Conservation (phyloP, 1,140 invertebrate species). For the Caenorhabditis brenneri region DNA sequence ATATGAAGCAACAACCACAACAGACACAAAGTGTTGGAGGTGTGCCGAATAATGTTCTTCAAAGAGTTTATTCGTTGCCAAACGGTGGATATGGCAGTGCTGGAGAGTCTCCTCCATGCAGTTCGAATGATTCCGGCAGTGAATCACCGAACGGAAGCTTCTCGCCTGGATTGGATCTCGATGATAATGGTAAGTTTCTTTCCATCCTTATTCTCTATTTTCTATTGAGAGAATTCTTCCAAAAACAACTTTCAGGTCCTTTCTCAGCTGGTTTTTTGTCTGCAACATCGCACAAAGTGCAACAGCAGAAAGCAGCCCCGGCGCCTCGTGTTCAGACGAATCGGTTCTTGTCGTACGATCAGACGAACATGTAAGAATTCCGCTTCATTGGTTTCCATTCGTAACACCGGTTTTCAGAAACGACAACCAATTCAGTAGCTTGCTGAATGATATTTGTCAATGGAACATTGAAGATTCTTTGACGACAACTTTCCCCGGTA, state of each 20-base stretch:
- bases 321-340: constrained; percentile 17
- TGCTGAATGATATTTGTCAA: constrained; percentile 35
- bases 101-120: constrained; percentile 55
- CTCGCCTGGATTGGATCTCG: constrained; percentile 57
- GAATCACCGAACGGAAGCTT: constrained; percentile 58
- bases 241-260: neutral
- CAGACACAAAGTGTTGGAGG: neutral
- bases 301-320: neutral
- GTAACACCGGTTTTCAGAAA: neutral
- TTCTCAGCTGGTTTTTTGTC: constrained; percentile 44
- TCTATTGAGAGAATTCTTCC: neutral
- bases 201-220: neutral
- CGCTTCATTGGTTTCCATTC: neutral
- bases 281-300: constrained; percentile 3
- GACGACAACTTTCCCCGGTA: neutral
- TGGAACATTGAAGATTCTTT: constrained; percentile 27
- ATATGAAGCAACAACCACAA: neutral
- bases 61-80: constrained; percentile 46
- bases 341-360: constrained; percentile 23
- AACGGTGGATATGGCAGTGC: constrained; percentile 46
- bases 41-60: constrained; percentile 27
- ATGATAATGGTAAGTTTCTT: constrained; percentile 42
- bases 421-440: constrained; percentile 28
- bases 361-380: neutral
- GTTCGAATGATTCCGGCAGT: constrained; percentile 54